Evolutionary conservation across 2,113 vertebrate genomes (phyloP), one percentile per base, ranked within the genome.

Genomic region (Upupa epops): DNA sequence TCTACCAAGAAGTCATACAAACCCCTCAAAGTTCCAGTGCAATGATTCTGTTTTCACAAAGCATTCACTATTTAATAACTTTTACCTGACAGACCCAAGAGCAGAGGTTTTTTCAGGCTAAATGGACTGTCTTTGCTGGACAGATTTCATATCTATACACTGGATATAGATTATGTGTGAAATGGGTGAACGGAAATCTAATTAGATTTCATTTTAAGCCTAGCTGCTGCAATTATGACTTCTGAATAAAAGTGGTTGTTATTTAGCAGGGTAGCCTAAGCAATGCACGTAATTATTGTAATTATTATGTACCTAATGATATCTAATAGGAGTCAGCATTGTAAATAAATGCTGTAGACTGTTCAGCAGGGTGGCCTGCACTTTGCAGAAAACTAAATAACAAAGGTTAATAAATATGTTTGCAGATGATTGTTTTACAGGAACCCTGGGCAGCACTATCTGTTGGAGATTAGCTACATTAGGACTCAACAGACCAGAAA

Each of bases 281-380:
- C 96, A 97, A 96, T 96, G 93, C 96, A 91, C 86, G 61, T 98
- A 98, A 98, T 98, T 98, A 98, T 98, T 96, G 95, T 98, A 98
- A 98, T 98, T 97, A 98, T 96, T 95, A 95, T 95, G 96, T 97
- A 97, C 97, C 98, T 98, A 98, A 98, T 97, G 97, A 97, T 95
- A 96, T 97, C 96, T 97, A 97, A 97, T 97, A 97, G 95, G 96
- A 96, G 96, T 96, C 90, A 95, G 93, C 95, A 96, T 81, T 69
- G 92, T 95, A 95, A 95, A 95, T 95, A 97, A 96, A 97, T 91
- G 34, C 82, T 80, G 91, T 63, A 95, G 91, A 95, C 92, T 86
- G 92, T 97, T 96, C 95, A 94, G 97, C 94, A 92, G 96, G 96
- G 96, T 96, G 96, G 97, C 95, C 97, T 96, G 93, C 82, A 96